A percentile compares a stretch with the other conserved stretches of the same genome.
These are phyloP conservation scores for Microtus pennsylvanicus DNA, from an alignment of 2,113 vertebrate species.

Conservation along the genomic window DNA sequence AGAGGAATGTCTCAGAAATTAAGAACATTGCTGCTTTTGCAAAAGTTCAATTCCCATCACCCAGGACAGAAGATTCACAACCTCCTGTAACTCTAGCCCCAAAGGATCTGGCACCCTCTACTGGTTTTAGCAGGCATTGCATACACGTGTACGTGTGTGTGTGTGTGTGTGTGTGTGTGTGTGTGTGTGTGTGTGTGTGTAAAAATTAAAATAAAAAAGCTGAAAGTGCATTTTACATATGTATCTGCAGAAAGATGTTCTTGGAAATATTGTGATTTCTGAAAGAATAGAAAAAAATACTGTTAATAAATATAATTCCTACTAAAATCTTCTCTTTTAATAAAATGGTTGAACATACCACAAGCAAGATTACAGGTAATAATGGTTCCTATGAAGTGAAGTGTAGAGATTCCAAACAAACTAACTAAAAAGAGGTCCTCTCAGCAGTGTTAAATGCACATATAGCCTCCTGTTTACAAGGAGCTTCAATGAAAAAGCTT, in stretches of 20 bases:
- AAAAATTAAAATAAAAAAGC: neutral
- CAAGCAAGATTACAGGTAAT: neutral
- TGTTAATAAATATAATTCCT: neutral
- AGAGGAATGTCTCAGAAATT: neutral
- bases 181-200: too few species aligned
- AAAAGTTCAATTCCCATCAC: neutral
- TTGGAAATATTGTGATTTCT: neutral
- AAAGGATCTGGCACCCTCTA: neutral
- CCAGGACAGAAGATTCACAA: neutral
- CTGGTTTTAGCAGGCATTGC: neutral
- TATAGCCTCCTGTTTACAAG: neutral
- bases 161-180: too few species aligned
- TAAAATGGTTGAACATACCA: conserved; percentile 10
- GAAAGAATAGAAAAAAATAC: neutral
- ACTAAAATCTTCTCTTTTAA: neutral
- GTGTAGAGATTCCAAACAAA: conserved; percentile 8
- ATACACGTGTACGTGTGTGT: too few species aligned
- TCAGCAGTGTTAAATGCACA: neutral
- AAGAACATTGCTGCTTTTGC: neutral
- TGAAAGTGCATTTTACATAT: neutral
- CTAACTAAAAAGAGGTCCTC: neutral
- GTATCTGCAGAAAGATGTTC: neutral
- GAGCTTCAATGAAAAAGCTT: neutral
- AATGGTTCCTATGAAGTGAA: neutral
- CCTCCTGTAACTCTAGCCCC: neutral